Evolutionary conservation across 2,797 vertebrate species (phyloP), one percentile per base, ranked within the genome.

Genomic region (Pitangus sulphuratus): DNA sequence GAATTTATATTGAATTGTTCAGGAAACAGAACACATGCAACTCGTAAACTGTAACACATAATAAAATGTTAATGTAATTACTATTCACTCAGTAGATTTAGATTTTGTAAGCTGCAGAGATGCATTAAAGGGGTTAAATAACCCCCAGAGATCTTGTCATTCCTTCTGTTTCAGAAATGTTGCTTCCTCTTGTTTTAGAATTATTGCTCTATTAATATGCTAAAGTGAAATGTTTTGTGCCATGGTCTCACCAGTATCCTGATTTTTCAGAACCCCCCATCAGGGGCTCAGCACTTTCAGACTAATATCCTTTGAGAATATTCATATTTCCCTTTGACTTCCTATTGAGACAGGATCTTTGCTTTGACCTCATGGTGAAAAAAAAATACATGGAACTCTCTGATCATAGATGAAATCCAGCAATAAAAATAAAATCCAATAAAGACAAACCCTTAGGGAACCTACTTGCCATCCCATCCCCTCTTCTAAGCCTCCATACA

Each of bases 361-460:
- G 39, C 54, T 93, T 90, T 91, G 81, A 79, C 89, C 37, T 94
- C 84, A 58, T 5, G 42, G 57, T 82, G 16, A 54, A 77, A 94
- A 70, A 78, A 71, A 77, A 66, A 57, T 19, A 71, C 25, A 61
- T 66, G 50, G 70, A 94, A 71, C 65, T 88, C 91, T 86, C 84
- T 90, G 89, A 94, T 96, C 25, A 0, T 72, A 83, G 82, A 75
- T 85, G 74, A 96, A 95, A 93, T 45, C 13, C 89, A 54, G 81
- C 62, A 89, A 84, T 94, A 95, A 95, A 96, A 94, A 83, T 85
- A 83, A 79, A 94, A 75, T 53, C 33, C 28, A 91, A 69, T 90
- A 82, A 94, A 95, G 47, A 35, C 48, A 84, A 93, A 40, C 60
- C 80, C 78, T 42, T 58, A 62, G 80, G 77, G 62, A 91, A 81